These are phyloP conservation scores for Tetragonula clypearis DNA, from an alignment of 1,140 invertebrate species.

Conservation along the genomic window DNA sequence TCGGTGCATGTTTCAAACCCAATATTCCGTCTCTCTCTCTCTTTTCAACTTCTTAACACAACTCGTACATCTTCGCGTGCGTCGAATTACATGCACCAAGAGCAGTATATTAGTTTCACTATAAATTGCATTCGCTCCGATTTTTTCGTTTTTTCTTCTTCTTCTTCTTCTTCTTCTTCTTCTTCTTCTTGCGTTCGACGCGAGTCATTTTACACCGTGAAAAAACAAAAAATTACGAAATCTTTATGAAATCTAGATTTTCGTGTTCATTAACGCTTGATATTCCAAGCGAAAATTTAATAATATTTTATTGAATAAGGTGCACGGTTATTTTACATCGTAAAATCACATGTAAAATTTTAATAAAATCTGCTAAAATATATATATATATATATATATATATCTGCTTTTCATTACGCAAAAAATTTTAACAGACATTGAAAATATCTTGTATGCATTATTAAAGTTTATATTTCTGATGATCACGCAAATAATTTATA, in stretches of 20 bases:
- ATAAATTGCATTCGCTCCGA: not conserved
- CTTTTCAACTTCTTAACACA: constrained; percentile 41
- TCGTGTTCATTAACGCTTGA: no score
- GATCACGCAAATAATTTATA: not conserved
- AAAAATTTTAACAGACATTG: not conserved
- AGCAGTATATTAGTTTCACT: not conserved
- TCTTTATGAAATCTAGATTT: no score
- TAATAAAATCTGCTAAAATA: not conserved
- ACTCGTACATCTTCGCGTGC: constrained; percentile 37
- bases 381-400: no score
- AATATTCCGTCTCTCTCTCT: constrained; percentile 45
- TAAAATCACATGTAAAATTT: not conserved
- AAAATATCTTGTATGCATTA: not conserved
- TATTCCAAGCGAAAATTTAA: no score
- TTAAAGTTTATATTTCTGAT: no score
- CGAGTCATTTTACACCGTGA: not conserved
- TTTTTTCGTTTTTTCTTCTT: no score
- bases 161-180: no score
- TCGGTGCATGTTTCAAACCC: constrained; percentile 44
- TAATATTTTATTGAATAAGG: no score
- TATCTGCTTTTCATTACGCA: no score
- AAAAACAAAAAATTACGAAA: no score
- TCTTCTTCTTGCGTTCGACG: not conserved
- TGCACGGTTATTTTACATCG: no score
- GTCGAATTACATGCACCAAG: constrained; percentile 1